Percentiles rank a stretch among this genome's conserved stretches.
Evolutionary conservation across 2,797 vertebrate genomes (phyloP).

Genomic region (Chelmon rostratus): DNA sequence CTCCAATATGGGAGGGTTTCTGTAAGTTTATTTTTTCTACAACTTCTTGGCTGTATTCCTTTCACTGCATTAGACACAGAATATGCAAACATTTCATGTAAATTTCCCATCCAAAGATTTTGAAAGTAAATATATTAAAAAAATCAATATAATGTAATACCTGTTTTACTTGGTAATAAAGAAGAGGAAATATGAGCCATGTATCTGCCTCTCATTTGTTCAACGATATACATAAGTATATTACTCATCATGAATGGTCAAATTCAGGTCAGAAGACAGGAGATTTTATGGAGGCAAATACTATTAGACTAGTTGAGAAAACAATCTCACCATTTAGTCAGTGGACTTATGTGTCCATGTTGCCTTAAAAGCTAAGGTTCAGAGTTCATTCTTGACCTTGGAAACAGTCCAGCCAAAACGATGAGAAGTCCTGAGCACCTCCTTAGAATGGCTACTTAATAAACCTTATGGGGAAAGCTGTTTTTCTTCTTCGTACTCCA

Average conservation of each 20-base stretch:
- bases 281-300: not conserved
- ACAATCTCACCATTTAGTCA: not conserved
- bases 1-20: conserved; percentile 50
- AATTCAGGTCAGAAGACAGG: not conserved
- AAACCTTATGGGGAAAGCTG: not conserved
- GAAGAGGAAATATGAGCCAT: conserved; percentile 77
- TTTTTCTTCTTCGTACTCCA: no score
- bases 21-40: conserved; percentile 76
- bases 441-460: not conserved
- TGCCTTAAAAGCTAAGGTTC: not conserved
- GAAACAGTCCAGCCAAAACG: not conserved
- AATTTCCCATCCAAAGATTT: conserved; percentile 89
- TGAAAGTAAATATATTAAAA: conserved; percentile 86
- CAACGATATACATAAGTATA: not conserved
- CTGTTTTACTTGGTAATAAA: conserved; percentile 91
- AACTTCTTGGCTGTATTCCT: conserved; percentile 71
- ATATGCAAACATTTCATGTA: conserved; percentile 94
- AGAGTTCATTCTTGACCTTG: not conserved
- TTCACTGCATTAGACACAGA: conserved; percentile 84
- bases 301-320: not conserved
- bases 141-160: conserved; percentile 87
- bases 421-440: not conserved
- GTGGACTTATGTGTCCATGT: no score
- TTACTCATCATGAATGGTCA: not conserved
- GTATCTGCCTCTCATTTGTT: conserved; percentile 50